Percentiles rank a stretch among this genome's conserved stretches.
phyloP scores from a whole-genome alignment of 1,140 invertebrate genomes.

The Papilio polytes region DNA sequence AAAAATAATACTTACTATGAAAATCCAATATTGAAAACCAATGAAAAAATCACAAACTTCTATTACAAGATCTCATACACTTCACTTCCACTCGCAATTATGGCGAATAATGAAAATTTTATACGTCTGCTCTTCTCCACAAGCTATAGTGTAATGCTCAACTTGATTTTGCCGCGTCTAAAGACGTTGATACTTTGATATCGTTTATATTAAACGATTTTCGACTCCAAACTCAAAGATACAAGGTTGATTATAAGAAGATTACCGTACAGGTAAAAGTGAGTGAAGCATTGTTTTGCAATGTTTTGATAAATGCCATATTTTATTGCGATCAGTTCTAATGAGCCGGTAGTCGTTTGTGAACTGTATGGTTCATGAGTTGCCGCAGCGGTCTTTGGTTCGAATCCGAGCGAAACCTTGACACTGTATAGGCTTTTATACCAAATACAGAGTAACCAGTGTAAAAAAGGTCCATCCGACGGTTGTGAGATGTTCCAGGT shows the following conservation, averaged over 20 bases:
- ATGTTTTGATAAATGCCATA: conserved; percentile 16
- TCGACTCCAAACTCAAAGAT: neutral
- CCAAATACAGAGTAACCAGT: too few relatives aligned
- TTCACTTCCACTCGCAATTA: conserved; percentile 7
- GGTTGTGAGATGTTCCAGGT: too few relatives aligned
- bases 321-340: neutral
- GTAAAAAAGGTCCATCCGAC: too few relatives aligned
- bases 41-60: neutral
- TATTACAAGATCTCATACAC: neutral
- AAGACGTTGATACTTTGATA: conserved; percentile 13
- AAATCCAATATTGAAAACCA: neutral
- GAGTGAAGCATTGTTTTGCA: conserved; percentile 33
- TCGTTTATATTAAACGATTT: neutral
- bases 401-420: neutral
- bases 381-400: neutral
- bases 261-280: conserved; percentile 6
- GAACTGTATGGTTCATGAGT: neutral
- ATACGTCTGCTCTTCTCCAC: conserved; percentile 30
- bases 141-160: conserved; percentile 23
- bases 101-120: neutral
- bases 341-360: neutral
- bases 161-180: conserved; percentile 27
- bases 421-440: neutral
- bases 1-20: conserved; percentile 14
- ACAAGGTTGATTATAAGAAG: neutral